Evolutionary conservation across 2,797 vertebrate genomes (phyloP).

Genomic region (Acanthis flammea): DNA sequence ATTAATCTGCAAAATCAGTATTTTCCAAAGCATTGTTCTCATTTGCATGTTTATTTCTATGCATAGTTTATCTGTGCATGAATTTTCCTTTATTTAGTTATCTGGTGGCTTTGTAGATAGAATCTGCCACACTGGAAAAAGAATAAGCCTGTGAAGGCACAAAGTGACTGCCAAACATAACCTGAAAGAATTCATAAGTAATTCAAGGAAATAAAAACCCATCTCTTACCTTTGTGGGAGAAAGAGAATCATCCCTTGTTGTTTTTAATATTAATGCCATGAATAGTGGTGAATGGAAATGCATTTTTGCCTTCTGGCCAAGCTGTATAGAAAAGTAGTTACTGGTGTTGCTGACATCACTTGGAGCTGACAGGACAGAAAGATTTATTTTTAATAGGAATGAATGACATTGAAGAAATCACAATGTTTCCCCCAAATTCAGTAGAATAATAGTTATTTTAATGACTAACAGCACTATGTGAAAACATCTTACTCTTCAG

Average conservation of each 20-base stretch:
- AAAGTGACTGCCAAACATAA: background rate
- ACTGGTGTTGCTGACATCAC: background rate
- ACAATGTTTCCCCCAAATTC: background rate
- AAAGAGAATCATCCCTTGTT: background rate
- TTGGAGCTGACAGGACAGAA: background rate
- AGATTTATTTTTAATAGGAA: background rate
- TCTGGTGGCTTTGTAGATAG: background rate
- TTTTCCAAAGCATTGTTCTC: background rate
- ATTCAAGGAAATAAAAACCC: background rate
- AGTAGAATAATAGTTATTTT: background rate
- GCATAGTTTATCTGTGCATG: background rate
- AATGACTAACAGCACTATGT: background rate
- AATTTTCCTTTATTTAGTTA: background rate
- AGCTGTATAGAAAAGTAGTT: background rate
- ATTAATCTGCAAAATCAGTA: background rate
- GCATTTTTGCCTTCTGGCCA: background rate
- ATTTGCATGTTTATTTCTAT: background rate
- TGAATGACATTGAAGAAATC: background rate
- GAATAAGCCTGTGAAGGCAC: background rate
- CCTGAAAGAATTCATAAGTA: background rate
- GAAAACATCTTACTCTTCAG: background rate
- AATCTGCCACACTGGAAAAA: background rate
- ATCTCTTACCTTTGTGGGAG: background rate
- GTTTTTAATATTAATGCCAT: background rate
- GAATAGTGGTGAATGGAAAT: background rate